Evolutionary conservation across 2,797 vertebrate species (phyloP).

Genomic region (Vireo griseus): DNA sequence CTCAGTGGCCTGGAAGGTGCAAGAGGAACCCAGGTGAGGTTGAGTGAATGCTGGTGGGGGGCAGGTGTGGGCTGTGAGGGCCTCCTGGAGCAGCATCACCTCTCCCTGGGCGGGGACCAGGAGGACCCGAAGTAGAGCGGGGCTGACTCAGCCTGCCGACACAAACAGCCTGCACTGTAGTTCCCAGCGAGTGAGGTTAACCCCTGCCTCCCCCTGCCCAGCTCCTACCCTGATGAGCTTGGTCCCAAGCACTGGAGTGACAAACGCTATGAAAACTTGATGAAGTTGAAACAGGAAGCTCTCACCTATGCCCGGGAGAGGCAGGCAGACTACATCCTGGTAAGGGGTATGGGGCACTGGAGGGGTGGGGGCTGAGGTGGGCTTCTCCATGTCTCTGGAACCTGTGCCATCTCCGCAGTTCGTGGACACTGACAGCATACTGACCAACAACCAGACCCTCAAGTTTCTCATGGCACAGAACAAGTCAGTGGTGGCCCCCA

Average conservation of each 20-base stretch:
- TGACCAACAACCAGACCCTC: slow-evolving; percentile 89
- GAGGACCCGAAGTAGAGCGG: neutral
- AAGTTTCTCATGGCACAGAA: slow-evolving; percentile 84
- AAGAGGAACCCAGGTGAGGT: slow-evolving; percentile 85
- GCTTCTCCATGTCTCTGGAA: rapidly evolving
- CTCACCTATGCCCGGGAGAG: slow-evolving; percentile 85
- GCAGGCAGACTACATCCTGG: slow-evolving; percentile 92
- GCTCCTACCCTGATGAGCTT: slow-evolving; percentile 85
- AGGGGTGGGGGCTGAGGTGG: neutral
- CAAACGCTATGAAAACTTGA: slow-evolving; percentile 88
- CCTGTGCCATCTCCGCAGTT: slow-evolving; percentile 71
- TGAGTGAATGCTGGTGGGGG: neutral
- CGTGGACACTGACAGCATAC: slow-evolving; percentile 89
- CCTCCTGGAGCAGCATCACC: neutral
- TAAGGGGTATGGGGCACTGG: slow-evolving; percentile 37
- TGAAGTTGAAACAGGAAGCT: slow-evolving; percentile 93
- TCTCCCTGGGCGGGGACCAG: rapidly evolving
- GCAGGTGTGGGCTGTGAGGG: neutral
- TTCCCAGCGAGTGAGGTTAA: neutral
- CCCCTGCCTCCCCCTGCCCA: slow-evolving; percentile 49
- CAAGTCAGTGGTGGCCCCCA: slow-evolving; percentile 89
- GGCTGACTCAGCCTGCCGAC: neutral
- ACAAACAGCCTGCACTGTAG: rapidly evolving
- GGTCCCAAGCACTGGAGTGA: slow-evolving; percentile 95
- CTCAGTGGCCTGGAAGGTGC: slow-evolving; percentile 84